These are phyloP conservation scores for Polyodon spathula DNA, from an alignment of 2,113 vertebrate species.

Conservation along the genomic window DNA sequence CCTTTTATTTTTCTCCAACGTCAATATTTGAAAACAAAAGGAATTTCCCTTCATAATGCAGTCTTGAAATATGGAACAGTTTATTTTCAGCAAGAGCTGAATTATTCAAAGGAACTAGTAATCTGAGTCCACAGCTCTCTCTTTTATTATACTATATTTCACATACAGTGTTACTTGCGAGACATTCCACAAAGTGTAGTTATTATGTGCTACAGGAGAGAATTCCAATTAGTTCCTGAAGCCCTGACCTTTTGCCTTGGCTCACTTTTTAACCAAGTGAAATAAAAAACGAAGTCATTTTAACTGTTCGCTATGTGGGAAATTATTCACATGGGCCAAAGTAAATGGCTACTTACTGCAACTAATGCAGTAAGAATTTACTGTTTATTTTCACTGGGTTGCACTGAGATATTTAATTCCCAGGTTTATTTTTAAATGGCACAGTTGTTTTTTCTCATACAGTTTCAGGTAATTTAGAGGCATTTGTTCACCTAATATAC, in stretches of 20 bases:
- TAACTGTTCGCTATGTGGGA: neutral
- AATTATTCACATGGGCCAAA: neutral
- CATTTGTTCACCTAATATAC: no score
- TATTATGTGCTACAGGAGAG: neutral
- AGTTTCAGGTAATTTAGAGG: no score
- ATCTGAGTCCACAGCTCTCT: conserved; percentile 28
- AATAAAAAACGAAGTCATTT: conserved; percentile 32
- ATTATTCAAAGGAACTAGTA: conserved; percentile 37
- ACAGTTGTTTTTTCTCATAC: no score
- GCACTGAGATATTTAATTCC: conserved; percentile 25
- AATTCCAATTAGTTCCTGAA: neutral
- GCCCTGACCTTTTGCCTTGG: neutral
- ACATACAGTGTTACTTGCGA: conserved; percentile 28
- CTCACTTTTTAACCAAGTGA: conserved; percentile 16
- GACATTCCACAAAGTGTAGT: conserved; percentile 4
- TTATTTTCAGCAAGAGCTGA: conserved; percentile 13
- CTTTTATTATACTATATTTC: conserved; percentile 43
- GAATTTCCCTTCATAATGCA: neutral
- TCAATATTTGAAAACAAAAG: neutral
- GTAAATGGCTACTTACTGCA: neutral
- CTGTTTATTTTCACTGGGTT: conserved; percentile 27
- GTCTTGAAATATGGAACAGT: conserved; percentile 4
- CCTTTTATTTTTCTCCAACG: neutral
- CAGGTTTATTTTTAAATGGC: conserved; percentile 19
- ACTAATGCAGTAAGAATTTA: neutral